Percentiles rank a stretch among this genome's conserved stretches.
These are phyloP conservation scores for Mormyrus iriodes DNA, from an alignment of 2,113 vertebrate genomes.

Conservation along the genomic window DNA sequence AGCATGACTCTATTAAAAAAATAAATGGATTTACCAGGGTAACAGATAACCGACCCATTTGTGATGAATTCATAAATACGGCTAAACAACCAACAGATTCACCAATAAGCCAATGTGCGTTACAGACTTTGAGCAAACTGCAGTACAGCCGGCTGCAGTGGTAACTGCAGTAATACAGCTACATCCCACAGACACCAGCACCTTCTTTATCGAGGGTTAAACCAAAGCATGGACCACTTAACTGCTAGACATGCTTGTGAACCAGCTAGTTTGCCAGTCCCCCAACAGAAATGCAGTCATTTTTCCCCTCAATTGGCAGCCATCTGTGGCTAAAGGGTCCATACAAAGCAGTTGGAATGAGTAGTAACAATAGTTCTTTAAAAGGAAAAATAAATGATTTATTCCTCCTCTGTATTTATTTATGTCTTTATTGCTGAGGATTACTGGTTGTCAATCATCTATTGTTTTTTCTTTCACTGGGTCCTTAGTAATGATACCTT, in stretches of 20 bases:
- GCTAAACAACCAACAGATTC: not conserved
- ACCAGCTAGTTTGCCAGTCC: not conserved
- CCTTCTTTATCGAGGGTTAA: not conserved
- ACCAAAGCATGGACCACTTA: not conserved
- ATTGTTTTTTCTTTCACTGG: constrained; percentile 7
- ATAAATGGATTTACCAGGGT: not conserved
- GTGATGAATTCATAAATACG: not conserved
- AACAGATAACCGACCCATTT: not conserved
- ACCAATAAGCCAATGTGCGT: not conserved
- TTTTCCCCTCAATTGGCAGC: not conserved
- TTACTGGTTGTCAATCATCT: constrained; percentile 18
- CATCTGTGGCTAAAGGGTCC: not conserved
- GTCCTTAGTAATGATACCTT: constrained; percentile 1
- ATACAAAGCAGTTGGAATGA: constrained; percentile 1
- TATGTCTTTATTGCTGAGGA: constrained; percentile 15
- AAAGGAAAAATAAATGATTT: not conserved
- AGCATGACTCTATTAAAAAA: not conserved
- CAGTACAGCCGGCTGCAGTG: not conserved
- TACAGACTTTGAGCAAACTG: not conserved
- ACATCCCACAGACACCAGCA: not conserved
- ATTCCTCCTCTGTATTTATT: constrained; percentile 15
- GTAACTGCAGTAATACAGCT: not conserved
- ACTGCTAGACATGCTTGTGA: not conserved
- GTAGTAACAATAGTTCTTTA: constrained; percentile 12
- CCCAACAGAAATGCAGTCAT: not conserved